phyloP scores from a whole-genome alignment of 2,797 vertebrate genomes.

The Hyperoplus lanceolatus region DNA sequence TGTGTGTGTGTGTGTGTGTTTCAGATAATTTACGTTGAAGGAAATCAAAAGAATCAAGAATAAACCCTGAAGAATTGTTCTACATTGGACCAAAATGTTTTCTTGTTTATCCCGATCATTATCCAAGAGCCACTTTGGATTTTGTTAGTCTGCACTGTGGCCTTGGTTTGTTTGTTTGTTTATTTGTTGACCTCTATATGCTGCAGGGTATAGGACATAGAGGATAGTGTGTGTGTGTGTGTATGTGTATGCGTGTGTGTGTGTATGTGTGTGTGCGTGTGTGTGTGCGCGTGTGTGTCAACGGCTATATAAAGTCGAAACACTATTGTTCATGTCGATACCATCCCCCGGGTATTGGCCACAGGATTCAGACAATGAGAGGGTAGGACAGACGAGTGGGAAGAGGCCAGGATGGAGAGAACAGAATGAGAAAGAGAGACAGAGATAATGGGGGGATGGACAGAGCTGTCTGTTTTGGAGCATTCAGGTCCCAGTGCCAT shows the following conservation, averaged over 20 bases:
- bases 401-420: conserved; percentile 13
- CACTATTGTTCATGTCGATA: conserved; percentile 54
- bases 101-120: neutral
- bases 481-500: conserved; percentile 65
- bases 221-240: conserved; percentile 8
- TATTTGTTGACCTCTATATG: conserved; percentile 57
- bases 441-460: conserved; percentile 23
- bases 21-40: neutral
- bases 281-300: conserved; percentile 19
- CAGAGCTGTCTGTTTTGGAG: conserved; percentile 62
- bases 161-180: conserved; percentile 20
- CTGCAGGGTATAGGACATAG: conserved; percentile 21
- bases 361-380: conserved; percentile 46
- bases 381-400: conserved; percentile 14
- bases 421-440: neutral
- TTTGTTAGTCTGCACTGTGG: conserved; percentile 1
- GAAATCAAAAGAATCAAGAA: neutral
- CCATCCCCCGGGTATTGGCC: conserved; percentile 28
- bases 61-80: neutral
- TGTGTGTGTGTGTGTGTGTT: neutral
- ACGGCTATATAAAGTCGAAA: conserved; percentile 48
- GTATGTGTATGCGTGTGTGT: neutral
- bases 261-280: conserved; percentile 8
- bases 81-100: neutral
- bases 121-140: neutral